These are phyloP conservation scores for Chaetodon auriga DNA, from an alignment of 2,113 vertebrate genomes.

Conservation along the genomic window DNA sequence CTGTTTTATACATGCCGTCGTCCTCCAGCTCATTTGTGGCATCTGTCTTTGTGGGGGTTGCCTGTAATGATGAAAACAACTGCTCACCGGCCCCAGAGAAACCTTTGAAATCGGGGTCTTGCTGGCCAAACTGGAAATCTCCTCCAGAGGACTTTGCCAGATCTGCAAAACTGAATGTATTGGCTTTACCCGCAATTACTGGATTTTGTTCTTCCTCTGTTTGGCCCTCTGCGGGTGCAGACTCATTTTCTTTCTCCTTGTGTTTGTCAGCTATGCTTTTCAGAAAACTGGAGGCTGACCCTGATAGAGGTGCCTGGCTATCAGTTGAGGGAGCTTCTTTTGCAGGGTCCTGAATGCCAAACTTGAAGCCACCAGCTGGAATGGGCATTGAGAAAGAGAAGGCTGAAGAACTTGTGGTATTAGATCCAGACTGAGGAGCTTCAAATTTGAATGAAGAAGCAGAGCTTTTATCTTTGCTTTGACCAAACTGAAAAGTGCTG, in stretches of 20 bases:
- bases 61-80: slow-evolving; percentile 85
- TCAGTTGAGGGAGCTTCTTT: slow-evolving; percentile 69
- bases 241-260: slow-evolving; percentile 81
- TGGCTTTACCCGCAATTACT: slow-evolving; percentile 85
- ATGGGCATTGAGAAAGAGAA: slow-evolving; percentile 89
- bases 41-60: slow-evolving; percentile 76
- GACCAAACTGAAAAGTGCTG: slow-evolving; percentile 89
- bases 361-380: slow-evolving; percentile 87
- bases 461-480: slow-evolving; percentile 80
- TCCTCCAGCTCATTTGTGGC: slow-evolving; percentile 85
- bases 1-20: slow-evolving; percentile 94
- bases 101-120: slow-evolving; percentile 91
- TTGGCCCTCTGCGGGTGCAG: slow-evolving; percentile 2
- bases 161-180: slow-evolving; percentile 91
- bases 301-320: slow-evolving; percentile 63
- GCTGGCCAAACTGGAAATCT: slow-evolving; percentile 90
- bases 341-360: slow-evolving; percentile 88
- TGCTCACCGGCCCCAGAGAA: slow-evolving; percentile 91
- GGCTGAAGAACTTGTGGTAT: slow-evolving; percentile 80
- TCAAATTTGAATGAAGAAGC: slow-evolving; percentile 83
- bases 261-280: slow-evolving; percentile 87
- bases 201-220: slow-evolving; percentile 76
- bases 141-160: slow-evolving; percentile 87
- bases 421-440: slow-evolving; percentile 75
- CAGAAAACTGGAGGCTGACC: slow-evolving; percentile 78